Percentiles rank a stretch among this genome's conserved stretches.
Conservation (phyloP, 2,113 vertebrate species). For the Psittacus erithacus region DNA sequence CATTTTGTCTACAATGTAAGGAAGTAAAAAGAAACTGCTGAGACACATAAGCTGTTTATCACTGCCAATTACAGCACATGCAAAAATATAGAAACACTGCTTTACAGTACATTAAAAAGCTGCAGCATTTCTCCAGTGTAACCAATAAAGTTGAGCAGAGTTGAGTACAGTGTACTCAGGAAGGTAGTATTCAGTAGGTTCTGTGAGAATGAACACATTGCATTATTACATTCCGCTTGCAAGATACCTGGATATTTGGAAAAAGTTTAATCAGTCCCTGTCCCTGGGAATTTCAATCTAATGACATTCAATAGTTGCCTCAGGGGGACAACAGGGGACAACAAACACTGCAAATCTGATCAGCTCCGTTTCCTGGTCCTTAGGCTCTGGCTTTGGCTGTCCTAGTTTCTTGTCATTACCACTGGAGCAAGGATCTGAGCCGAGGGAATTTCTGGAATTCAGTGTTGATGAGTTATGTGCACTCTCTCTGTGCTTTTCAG, state of each 20-base stretch:
- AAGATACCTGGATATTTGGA: background rate
- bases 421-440: background rate
- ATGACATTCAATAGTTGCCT: background rate
- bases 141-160: background rate
- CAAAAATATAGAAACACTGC: background rate
- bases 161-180: background rate
- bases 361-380: background rate
- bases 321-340: background rate
- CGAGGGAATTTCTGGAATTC: background rate
- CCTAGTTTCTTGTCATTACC: background rate
- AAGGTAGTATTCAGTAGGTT: background rate
- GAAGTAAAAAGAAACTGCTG: background rate
- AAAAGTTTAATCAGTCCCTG: background rate
- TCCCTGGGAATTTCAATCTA: background rate
- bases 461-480: background rate
- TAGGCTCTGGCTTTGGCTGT: background rate
- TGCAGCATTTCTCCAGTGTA: background rate
- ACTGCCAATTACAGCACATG: background rate
- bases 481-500: background rate
- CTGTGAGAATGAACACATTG: background rate
- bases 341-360: background rate
- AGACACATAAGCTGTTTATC: background rate
- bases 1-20: background rate
- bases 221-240: background rate
- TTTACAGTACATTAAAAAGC: background rate